Conservation (phyloP, 2,797 vertebrate species). For the Morelia viridis region DNA sequence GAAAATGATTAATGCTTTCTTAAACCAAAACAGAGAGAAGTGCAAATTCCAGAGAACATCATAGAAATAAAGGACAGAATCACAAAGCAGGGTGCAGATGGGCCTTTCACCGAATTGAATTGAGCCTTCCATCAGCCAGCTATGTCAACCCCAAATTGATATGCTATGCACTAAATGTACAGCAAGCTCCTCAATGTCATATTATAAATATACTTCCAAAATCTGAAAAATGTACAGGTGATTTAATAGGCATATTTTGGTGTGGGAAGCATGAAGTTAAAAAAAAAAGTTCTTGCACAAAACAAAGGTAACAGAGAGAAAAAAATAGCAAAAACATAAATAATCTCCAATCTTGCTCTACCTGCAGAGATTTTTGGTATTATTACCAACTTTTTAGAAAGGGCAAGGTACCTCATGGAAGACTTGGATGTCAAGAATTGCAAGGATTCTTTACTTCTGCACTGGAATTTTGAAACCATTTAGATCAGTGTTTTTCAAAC, state of each 20-base stretch:
- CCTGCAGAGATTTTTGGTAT: neutral
- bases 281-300: neutral
- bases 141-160: neutral
- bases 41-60: neutral
- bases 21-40: neutral
- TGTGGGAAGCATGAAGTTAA: neutral
- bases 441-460: neutral
- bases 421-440: neutral
- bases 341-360: neutral
- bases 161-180: neutral
- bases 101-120: neutral
- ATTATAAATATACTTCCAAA: neutral
- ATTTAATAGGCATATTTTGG: neutral
- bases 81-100: neutral
- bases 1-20: neutral
- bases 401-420: neutral
- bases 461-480: neutral
- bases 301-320: neutral
- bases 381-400: neutral
- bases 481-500: neutral
- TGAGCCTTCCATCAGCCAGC: neutral
- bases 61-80: neutral
- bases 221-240: neutral
- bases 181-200: neutral
- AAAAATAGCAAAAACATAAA: neutral